Base-by-base conservation (phyloP, 2,113 vertebrate species). In the Oryzias woworae region DNA sequence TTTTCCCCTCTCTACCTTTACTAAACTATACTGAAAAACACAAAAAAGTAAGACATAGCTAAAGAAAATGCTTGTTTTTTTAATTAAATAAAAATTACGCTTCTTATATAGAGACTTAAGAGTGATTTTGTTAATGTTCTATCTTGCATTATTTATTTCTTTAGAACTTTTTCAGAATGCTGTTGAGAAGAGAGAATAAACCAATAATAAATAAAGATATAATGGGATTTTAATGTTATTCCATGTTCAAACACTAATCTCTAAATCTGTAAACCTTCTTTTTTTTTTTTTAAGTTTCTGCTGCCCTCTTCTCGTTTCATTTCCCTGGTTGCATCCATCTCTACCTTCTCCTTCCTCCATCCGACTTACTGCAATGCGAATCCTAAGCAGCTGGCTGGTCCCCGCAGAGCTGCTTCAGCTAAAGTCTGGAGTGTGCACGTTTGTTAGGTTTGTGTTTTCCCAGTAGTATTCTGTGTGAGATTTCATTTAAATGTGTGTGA, bases 301-400 rank as follows among this genome's bases (percentile, higher is more conserved):
- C 69, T 56, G 62, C 63, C 50, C 41, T 59, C n/a, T 61, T 60
- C 42, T 48, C 1, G 20, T 20, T 20, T 20, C 57, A 58, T 17
- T 53, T 56, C 53, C 7, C 65, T 14, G 0, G 0, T 50, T 53
- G 24, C 6, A 12, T 31, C 24, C 41, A 48, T 61, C 55, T 55
- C 59, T 44, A 69, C 55, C 71, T 57, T 69, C 69, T 67, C 62
- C 62, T 16, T 44, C 24, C 65, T 53, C 62, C 65, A 76, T 87
- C 75, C 43, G 26, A 82, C 61, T 76, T 83, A 78, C 76, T 82
- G 80, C 80, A 80, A 50, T 81, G 82, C 68, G 31, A 78, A 82
- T 66, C 62, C 53, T 62, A 74, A 77, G 81, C 71, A 74, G 66
- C 31, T 55, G 57, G 65, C 62, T 71, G 75, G 66, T 85, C 81